Percentiles rank a stretch among this genome's conserved stretches.
phyloP scores from a whole-genome alignment of 2,797 vertebrate genomes.

The Columba guinea region DNA sequence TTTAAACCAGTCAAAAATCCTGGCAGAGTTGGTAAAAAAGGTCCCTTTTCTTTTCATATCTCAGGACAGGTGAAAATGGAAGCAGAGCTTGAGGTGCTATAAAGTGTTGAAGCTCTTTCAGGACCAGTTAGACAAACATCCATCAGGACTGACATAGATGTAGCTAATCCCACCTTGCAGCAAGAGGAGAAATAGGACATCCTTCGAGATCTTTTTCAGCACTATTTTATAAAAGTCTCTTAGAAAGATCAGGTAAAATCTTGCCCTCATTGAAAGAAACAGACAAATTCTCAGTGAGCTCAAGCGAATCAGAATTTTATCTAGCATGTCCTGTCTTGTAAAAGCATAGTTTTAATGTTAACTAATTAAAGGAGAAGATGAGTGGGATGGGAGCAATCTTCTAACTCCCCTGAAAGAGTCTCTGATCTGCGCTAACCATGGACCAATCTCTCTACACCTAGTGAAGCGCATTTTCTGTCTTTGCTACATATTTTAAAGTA shows the following conservation, averaged over 20 bases:
- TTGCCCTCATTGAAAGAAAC: neutral
- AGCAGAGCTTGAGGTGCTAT: neutral
- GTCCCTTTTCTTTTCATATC: neutral
- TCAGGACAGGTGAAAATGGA: neutral
- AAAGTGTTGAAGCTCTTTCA: neutral
- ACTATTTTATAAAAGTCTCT: neutral
- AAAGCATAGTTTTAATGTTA: neutral
- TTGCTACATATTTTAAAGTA: neutral
- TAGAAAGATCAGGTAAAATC: neutral
- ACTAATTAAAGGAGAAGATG: neutral
- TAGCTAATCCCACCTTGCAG: neutral
- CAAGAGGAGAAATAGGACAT: neutral
- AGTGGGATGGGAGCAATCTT: neutral
- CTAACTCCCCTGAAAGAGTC: neutral
- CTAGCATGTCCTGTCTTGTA: neutral
- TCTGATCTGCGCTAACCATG: neutral
- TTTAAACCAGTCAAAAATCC: slow-evolving; percentile 1
- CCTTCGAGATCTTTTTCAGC: neutral
- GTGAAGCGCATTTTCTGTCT: neutral
- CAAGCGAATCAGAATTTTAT: neutral
- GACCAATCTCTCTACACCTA: neutral
- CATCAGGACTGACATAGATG: neutral
- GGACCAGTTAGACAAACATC: neutral
- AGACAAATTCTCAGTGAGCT: neutral
- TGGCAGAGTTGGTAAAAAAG: neutral